These are phyloP conservation scores for Tuberolachnus salignus DNA, from an alignment of 2,888 invertebrate genomes.

Conservation along the genomic window DNA sequence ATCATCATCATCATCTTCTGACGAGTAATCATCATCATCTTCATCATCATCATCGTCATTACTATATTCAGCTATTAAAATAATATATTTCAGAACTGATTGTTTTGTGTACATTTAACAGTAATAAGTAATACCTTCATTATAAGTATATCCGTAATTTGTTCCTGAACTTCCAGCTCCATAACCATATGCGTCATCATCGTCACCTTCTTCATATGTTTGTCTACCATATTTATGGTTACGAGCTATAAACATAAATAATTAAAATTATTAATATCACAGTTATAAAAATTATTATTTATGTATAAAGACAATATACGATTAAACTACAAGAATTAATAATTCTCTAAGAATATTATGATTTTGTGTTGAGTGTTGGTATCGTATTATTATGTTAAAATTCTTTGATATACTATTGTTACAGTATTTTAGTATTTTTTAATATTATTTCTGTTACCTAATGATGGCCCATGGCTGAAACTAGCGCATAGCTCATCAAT, in stretches of 20 bases:
- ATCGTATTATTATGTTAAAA: too few species aligned
- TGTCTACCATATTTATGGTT: slow-evolving; percentile 89
- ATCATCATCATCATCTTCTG: slow-evolving; percentile 60
- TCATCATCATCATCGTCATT: slow-evolving; percentile 55
- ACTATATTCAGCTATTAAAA: slow-evolving; percentile 42
- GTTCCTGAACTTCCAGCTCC: slow-evolving; percentile 56
- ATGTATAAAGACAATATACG: too few species aligned
- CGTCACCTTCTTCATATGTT: slow-evolving; percentile 69
- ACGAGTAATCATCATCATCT: slow-evolving; percentile 60
- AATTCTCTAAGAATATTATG: neutral
- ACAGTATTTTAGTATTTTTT: too few species aligned
- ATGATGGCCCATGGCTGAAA: too few species aligned
- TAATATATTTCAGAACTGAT: neutral
- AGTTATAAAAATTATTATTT: too few species aligned
- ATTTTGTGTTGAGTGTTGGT: neutral
- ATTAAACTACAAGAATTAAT: too few species aligned
- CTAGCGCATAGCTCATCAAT: too few species aligned
- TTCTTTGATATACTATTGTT: too few species aligned
- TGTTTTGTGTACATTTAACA: too few species aligned
- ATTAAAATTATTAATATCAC: slow-evolving; percentile 31
- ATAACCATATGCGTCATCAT: slow-evolving; percentile 68
- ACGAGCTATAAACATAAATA: slow-evolving; percentile 68
- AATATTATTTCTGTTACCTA: too few species aligned
- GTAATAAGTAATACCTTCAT: slow-evolving; percentile 27
- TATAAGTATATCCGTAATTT: slow-evolving; percentile 43